phyloP scores from a whole-genome alignment of 2,113 vertebrate species.

The Calidris pugnax region DNA sequence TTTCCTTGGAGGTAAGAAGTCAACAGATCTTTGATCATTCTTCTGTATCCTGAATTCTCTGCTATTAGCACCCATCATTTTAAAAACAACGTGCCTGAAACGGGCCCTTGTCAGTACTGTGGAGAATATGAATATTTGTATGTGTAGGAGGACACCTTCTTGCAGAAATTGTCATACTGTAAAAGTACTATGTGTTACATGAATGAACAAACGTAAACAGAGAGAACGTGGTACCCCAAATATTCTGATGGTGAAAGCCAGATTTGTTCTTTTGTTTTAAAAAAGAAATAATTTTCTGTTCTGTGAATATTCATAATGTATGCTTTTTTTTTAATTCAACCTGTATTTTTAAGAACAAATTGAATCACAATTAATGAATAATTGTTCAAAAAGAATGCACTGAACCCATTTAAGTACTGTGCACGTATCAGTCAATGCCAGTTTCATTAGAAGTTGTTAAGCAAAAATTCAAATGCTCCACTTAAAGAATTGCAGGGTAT shows the following conservation, averaged over 20 bases:
- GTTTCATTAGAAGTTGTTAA: neutral
- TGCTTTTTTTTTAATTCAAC: neutral
- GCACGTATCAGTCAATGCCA: neutral
- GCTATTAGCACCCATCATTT: neutral
- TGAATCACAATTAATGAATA: neutral
- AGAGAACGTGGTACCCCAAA: neutral
- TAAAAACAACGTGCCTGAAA: neutral
- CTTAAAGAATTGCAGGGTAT: neutral
- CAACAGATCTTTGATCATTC: neutral
- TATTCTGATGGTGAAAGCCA: neutral
- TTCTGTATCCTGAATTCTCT: neutral
- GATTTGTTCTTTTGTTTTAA: neutral
- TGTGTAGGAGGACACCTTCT: neutral
- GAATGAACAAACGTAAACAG: neutral
- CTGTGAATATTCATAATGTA: neutral
- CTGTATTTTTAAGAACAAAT: neutral
- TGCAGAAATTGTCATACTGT: neutral
- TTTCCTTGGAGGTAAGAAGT: neutral
- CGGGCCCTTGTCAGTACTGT: neutral
- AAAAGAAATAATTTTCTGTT: neutral
- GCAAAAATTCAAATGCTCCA: neutral
- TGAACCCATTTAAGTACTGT: neutral
- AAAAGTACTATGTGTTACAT: neutral
- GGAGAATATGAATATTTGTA: neutral
- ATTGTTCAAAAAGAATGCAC: neutral